These are phyloP conservation scores for Capreolus pygargus DNA, from an alignment of 2,113 vertebrate genomes.

Conservation along the genomic window DNA sequence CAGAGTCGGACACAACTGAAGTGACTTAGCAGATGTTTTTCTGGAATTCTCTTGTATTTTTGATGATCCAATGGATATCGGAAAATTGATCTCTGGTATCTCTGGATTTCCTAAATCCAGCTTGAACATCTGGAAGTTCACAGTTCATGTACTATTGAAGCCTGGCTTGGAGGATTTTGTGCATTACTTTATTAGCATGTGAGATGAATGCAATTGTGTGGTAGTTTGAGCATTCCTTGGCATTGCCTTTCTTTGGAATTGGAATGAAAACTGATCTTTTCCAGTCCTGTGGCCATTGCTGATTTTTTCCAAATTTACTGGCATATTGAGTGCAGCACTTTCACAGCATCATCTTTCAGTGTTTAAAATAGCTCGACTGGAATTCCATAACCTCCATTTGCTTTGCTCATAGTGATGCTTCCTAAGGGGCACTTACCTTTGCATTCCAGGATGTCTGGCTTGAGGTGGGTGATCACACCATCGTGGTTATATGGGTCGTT, in stretches of 20 bases:
- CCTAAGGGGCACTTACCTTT: not conserved
- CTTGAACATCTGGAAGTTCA: not conserved
- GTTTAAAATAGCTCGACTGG: not conserved
- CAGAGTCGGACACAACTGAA: too few species aligned
- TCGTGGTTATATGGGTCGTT: not conserved
- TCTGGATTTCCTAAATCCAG: not conserved
- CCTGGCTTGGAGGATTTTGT: not conserved
- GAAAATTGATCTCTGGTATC: not conserved
- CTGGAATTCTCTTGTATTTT: not conserved
- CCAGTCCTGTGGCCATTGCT: not conserved
- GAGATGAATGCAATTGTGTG: not conserved
- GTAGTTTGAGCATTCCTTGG: not conserved
- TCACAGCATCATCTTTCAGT: not conserved
- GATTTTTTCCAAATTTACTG: not conserved
- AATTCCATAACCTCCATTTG: not conserved
- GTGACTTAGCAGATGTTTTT: not conserved
- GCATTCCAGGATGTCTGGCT: not conserved
- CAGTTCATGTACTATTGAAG: not conserved
- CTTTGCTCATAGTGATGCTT: not conserved
- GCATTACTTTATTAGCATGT: rapidly evolving
- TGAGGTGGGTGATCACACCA: not conserved
- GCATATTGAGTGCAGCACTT: not conserved
- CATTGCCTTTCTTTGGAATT: not conserved
- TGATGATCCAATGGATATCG: not conserved
- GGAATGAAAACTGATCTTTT: not conserved